phyloP scores from a whole-genome alignment of 2,113 vertebrate genomes.

The Galeopterus variegatus region DNA sequence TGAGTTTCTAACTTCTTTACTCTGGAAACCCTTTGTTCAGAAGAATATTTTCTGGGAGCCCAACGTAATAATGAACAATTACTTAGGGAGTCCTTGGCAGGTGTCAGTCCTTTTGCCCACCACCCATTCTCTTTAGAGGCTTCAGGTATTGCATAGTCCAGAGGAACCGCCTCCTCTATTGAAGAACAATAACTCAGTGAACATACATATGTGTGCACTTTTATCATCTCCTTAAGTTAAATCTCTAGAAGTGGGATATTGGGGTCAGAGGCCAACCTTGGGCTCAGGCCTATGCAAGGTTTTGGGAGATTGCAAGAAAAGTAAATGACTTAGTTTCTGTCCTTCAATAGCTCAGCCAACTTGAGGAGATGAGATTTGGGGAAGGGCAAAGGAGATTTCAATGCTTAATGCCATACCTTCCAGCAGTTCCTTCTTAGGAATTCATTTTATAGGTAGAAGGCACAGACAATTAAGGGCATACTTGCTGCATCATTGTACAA shows the following conservation, averaged over 20 bases:
- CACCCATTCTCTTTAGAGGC: not conserved
- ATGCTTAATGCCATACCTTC: not conserved
- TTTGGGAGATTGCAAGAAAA: not conserved
- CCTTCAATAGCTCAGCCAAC: not conserved
- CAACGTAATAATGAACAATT: not conserved
- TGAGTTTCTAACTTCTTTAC: conserved; percentile 42
- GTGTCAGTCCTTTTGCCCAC: not conserved
- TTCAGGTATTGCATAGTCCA: not conserved
- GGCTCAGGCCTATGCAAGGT: not conserved
- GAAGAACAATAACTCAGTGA: not conserved
- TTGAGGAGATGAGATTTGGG: conserved; percentile 20
- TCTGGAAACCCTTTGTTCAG: conserved; percentile 23
- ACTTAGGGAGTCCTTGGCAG: not conserved
- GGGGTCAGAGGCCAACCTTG: not conserved
- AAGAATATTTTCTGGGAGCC: not conserved
- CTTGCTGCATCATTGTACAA: conserved; percentile 5
- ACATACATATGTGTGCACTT: not conserved
- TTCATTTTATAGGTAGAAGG: not conserved
- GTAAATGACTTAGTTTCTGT: not conserved
- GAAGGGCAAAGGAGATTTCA: conserved; percentile 37
- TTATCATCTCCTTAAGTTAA: conserved; percentile 29
- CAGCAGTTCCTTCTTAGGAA: not conserved
- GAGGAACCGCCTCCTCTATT: not conserved
- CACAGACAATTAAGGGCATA: not conserved
- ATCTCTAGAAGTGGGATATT: not conserved